Conservation (phyloP, 2,113 vertebrate species). For the Triplophysa rosa region DNA sequence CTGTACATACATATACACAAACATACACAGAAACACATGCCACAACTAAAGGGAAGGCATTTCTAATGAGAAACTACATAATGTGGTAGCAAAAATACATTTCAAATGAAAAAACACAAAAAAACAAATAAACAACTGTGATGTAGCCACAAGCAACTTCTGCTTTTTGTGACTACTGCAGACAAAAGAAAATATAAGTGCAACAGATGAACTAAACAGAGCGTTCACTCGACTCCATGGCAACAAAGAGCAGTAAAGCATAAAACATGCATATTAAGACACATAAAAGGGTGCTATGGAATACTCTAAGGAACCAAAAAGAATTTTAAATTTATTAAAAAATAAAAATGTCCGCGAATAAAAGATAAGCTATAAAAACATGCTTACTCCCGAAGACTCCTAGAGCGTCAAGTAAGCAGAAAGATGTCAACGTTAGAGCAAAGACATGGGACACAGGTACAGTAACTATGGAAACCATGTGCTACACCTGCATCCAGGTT, state of each 20-base stretch:
- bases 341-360: no score
- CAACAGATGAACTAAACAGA: conserved; percentile 21
- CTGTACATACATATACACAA: no score
- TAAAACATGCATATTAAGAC: background rate
- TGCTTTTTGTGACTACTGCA: background rate
- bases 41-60: no score
- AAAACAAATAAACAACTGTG: background rate
- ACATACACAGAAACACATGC: no score
- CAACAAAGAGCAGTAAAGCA: conserved; percentile 21
- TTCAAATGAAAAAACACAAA: no score
- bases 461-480: conserved; percentile 39
- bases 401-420: conserved; percentile 12
- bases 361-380: background rate
- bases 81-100: no score
- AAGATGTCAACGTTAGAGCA: conserved; percentile 10
- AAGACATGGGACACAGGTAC: background rate
- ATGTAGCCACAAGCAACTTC: background rate
- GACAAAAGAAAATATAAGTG: background rate
- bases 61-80: no score
- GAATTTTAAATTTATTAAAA: no score
- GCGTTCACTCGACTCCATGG: conserved; percentile 36
- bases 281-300: background rate
- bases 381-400: background rate
- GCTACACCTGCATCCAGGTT: conserved; percentile 41
- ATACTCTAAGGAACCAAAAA: background rate